These are phyloP conservation scores for Cranoglanis bouderius DNA, from an alignment of 2,113 vertebrate species.

Conservation along the genomic window DNA sequence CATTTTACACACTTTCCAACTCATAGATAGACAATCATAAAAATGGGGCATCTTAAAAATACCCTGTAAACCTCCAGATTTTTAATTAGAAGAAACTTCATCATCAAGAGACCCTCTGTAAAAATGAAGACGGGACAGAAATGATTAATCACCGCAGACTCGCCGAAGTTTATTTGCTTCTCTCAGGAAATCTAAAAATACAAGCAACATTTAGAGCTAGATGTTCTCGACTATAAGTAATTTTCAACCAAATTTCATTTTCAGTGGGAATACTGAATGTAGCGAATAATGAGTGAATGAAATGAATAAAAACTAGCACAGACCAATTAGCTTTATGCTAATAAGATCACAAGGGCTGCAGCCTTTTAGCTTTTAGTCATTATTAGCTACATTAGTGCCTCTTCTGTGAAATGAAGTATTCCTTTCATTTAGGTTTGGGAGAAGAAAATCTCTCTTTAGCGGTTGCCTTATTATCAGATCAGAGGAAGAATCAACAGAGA, in stretches of 20 bases:
- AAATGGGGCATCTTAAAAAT: slow-evolving; percentile 28
- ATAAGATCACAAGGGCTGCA: not conserved
- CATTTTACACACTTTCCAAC: slow-evolving; percentile 22
- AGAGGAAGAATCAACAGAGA: not conserved
- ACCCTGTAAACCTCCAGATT: not conserved
- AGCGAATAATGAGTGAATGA: not conserved
- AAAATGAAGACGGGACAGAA: slow-evolving; percentile 22
- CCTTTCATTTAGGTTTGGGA: not conserved
- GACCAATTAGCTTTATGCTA: slow-evolving; percentile 3
- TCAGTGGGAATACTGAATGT: not conserved
- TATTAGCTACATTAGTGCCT: not conserved
- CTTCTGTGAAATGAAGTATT: not conserved
- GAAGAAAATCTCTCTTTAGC: no score
- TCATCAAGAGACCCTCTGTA: slow-evolving; percentile 6
- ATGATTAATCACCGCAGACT: slow-evolving; percentile 40
- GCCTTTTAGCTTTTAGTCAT: not conserved
- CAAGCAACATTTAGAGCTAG: slow-evolving; percentile 10
- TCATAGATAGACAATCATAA: not conserved
- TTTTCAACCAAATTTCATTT: not conserved
- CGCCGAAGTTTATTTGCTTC: slow-evolving; percentile 21
- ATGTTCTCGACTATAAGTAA: not conserved
- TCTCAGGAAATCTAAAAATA: slow-evolving; percentile 16
- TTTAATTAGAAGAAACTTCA: slow-evolving; percentile 34
- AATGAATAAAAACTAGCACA: not conserved
- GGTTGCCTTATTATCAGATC: not conserved